These are phyloP conservation scores for Bombus fervidus DNA, from an alignment of 1,140 invertebrate species.

Conservation along the genomic window DNA sequence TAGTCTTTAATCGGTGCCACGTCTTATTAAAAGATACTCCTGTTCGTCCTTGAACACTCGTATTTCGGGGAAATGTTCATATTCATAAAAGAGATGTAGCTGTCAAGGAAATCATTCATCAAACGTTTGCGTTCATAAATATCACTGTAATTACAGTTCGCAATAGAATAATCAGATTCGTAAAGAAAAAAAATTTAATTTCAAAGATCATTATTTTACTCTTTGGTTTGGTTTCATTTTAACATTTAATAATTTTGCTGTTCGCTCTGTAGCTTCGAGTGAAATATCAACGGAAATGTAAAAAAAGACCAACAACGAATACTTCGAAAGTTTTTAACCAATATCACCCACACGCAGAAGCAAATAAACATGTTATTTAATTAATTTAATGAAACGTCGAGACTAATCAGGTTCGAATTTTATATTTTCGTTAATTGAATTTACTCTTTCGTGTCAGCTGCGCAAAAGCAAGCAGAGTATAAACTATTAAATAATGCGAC, in stretches of 20 bases:
- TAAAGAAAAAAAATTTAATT: not conserved
- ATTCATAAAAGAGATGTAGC: not conserved
- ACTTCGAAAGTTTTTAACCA: not conserved
- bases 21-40: no score
- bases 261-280: no score
- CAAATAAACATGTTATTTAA: not conserved
- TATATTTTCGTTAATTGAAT: not conserved
- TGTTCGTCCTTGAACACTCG: no score
- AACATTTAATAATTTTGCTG: no score
- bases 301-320: not conserved
- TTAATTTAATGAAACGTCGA: not conserved
- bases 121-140: not conserved
- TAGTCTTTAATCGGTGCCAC: not conserved
- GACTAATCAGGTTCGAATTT: not conserved
- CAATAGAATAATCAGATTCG: not conserved
- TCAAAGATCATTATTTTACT: not conserved
- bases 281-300: no score
- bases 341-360: not conserved
- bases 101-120: not conserved
- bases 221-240: no score
- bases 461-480: rapidly evolving
- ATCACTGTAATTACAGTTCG: not conserved
- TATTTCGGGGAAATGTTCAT: not conserved
- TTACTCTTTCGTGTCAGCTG: rapidly evolving
- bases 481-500: not conserved